Conservation (phyloP, 2,797 vertebrate genomes). For the Sebastes aleutianus region DNA sequence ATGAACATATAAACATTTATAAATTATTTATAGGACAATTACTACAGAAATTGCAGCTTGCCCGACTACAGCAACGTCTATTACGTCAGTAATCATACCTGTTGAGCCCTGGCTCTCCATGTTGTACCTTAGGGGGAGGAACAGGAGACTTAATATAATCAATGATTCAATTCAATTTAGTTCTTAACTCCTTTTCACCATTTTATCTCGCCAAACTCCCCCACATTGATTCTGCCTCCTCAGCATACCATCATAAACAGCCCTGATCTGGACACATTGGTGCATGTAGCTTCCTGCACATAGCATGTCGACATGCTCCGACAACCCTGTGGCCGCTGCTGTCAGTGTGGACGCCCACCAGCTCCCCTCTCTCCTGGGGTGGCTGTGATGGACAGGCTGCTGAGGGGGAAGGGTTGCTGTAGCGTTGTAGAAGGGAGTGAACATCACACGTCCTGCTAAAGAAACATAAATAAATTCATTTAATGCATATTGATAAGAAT, state of each 20-base stretch:
- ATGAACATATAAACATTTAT: neutral
- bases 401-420: neutral
- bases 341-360: slow-evolving; percentile 19
- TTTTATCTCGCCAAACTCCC: neutral
- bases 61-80: neutral
- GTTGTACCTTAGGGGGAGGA: neutral
- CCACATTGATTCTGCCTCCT: slow-evolving; percentile 3
- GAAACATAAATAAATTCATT: slow-evolving; percentile 63
- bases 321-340: slow-evolving; percentile 20
- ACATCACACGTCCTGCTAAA: slow-evolving; percentile 30
- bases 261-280: neutral
- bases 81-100: neutral
- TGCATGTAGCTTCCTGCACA: slow-evolving; percentile 12
- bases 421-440: neutral
- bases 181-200: neutral
- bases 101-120: neutral
- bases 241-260: slow-evolving; percentile 4
- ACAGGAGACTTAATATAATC: neutral
- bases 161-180: slow-evolving; percentile 8
- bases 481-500: slow-evolving; percentile 54
- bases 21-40: neutral
- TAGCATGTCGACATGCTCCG: slow-evolving; percentile 33
- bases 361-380: slow-evolving; percentile 19
- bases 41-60: neutral
- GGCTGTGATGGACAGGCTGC: slow-evolving; percentile 38